Base-by-base conservation (phyloP, 2,113 vertebrate genomes). In the Nothobranchius furzeri region DNA sequence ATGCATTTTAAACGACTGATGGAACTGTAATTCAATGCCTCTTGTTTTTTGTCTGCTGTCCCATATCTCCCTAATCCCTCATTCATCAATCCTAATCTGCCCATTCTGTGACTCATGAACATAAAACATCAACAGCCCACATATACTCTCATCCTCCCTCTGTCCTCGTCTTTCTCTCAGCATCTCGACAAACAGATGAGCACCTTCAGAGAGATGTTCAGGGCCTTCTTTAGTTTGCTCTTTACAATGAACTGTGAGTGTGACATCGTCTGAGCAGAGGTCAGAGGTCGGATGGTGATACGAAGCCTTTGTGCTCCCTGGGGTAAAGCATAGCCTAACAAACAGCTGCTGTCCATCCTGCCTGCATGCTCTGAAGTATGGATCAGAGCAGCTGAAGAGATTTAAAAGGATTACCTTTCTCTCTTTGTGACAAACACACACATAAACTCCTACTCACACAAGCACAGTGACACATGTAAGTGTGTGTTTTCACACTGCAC, bases 301-400 rank as follows among this genome's bases (percentile, higher is more conserved):
- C 51, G n/a, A 65, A 45, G 81, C 59, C 20, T 61, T 67, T 56
- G 68, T 42, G 70, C 66, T 62, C 64, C 40, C 2, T 0, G 56
- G 37, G 81, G 70, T 86, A 71, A 80, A 60, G 57, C 73, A 63
- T 61, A 56, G 2, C 68, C 60, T 77, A 66, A 73, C 50, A 75
- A 42, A 70, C 85, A 85, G 86, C 84, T 86, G 85, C 73, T 72
- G 74, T 73, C 80, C 84, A 74, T 76, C 60, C 70, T 71, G 77
- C 47, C 68, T 64, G 12, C 35, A 6, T 48, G 46, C 58, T 78
- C 61, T 63, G 58, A 75, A 60, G 68, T 71, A 73, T 78, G 67
- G 82, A 85, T 84, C 83, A 78, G 64, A 83, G 63, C 64, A 77
- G 79, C 61, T 79, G 77, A 85, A 79, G 54, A 63, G 83, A 79